phyloP scores from a whole-genome alignment of 1,140 invertebrate genomes.

The Temnothorax longispinosus region DNA sequence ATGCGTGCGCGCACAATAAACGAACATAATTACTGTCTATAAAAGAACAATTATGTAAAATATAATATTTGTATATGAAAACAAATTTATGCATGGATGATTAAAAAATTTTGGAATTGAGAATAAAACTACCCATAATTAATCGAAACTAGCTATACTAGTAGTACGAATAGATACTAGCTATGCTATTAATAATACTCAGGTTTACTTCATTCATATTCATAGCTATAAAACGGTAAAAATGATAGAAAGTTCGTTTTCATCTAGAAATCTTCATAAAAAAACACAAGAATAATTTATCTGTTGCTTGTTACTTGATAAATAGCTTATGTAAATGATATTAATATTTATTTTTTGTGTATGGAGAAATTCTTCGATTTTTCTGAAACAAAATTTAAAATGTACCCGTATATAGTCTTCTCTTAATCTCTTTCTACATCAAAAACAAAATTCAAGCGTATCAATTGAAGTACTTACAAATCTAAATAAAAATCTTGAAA shows the following conservation, averaged over 20 bases:
- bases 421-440: background rate
- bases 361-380: background rate
- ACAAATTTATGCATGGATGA: background rate
- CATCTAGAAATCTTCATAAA: background rate
- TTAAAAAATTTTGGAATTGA: background rate
- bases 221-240: conserved; percentile 4
- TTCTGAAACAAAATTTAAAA: background rate
- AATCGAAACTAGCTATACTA: background rate
- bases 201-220: background rate
- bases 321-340: background rate
- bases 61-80: background rate
- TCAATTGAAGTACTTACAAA: background rate
- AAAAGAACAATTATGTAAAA: conserved; percentile 4
- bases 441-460: background rate
- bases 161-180: no score
- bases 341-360: background rate
- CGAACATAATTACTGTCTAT: background rate
- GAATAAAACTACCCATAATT: background rate
- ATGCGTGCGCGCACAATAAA: background rate
- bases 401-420: background rate
- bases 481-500: background rate
- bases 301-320: background rate
- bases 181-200: background rate
- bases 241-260: background rate
- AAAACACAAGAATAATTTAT: background rate